Base-by-base conservation (phyloP, 2,113 vertebrate genomes). In the Ciconia maguari region DNA sequence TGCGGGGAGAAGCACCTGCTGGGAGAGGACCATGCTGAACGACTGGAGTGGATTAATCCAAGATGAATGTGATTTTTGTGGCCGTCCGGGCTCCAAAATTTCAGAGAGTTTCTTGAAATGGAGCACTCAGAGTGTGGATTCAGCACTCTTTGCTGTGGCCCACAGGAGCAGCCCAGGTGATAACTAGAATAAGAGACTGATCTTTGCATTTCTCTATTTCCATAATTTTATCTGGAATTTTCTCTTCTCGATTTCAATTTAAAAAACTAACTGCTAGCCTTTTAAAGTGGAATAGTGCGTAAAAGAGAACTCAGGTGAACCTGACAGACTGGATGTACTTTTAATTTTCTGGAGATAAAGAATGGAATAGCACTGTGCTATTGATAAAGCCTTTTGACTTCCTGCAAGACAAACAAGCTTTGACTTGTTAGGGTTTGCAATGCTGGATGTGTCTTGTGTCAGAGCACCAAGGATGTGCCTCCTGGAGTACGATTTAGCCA, bases 341-440 rank as follows among this genome's bases (percentile, higher is more conserved):
- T 26, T 58, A 49, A 54, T 26, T 29, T 78, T 88, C 25, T 27
- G 34, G 34, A 42, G 24, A 17, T 29, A 11, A 66, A 29, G 13
- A 82, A n/a, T 6, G 9, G 30, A 32, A 15, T 12, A 41, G 7
- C 0, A 2, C 2, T 2, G 0, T 9, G 21, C 27, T 41, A 11
- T 2, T 51, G 51, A 38, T 51, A 21, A 86, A 74, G 20, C 2
- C 18, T 77, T 85, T 70, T 62, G 79, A 14, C 4, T 26, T 69
- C 29, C 21, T 80, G 29, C 16, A 44, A 64, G 57, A 49, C 27
- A 80, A 24, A 36, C 6, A 30, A 61, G 11, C 11, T 26, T 38
- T 2, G 2, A 7, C 54, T 16, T 36, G 29, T 21, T 16, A 9
- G 13, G 22, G 15, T 93, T 71, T 78, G 51, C 55, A 66, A 0